Base-by-base conservation (phyloP, 2,888 invertebrate species). In the Tryphoninae sp. region DNA sequence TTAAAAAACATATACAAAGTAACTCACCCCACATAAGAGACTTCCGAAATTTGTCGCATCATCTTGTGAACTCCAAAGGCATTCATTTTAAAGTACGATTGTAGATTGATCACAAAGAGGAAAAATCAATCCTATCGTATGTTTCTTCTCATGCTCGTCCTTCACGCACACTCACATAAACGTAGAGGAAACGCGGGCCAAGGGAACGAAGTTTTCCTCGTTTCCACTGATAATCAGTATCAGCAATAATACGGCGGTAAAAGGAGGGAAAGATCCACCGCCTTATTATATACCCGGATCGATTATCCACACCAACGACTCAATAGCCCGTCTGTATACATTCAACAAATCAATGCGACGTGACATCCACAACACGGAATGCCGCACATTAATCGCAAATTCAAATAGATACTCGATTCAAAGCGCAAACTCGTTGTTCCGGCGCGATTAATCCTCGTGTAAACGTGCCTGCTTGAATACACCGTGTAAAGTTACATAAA, bases 21-120 rank as follows among this genome's bases (percentile, higher is more conserved):
- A 72, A 89, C 91, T 74, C 86, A 91, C 91, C 91, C 92, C 1
- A 92, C 91, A 53, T 91, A 92, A 23, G 91, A 91, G 72, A 91
- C 89, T 82, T 91, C 90, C 2, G 91, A 91, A 78, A 91, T 89
- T 80, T 91, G 91, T 78, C 91, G 85, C 87, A 91, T 89, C 84
- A 90, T 86, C 82, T 88, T 89, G 64, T 88, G 88, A 2, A 83
- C 78, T 26, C 80, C 78, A 64, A 84, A 78, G 0, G 69, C 64
- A 77, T 83, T 83, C 84, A 85, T 85, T 13, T 45, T 45, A 13
- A 45, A 13, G 13, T 45, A 4, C 13, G 45, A 11, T 45, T 45
- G 13, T 13, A 45, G 13, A 45, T 13, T 45, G 13, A 45, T 45
- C 45, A 45, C 45, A 45, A 45, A 45, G 45, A 45, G 33, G 59